Percentiles rank a stretch among this genome's conserved stretches.
These are phyloP conservation scores for Sarcophaga variegata DNA, from an alignment of 2,888 invertebrate species.

Conservation along the genomic window DNA sequence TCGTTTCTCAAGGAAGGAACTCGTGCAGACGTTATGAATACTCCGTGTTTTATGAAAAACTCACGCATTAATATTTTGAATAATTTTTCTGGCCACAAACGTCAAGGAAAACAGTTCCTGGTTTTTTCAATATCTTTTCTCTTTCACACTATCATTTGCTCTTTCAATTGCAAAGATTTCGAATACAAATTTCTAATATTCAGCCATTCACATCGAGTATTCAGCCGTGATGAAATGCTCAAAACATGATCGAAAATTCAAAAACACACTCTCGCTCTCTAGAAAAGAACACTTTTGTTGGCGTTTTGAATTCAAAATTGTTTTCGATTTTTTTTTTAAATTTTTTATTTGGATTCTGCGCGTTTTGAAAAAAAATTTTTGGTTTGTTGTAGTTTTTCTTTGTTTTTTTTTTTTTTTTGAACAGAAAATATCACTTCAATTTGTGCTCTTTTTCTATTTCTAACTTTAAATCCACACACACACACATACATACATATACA, in stretches of 20 bases:
- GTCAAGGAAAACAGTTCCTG: constrained; percentile 55
- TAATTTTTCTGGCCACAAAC: constrained; percentile 36
- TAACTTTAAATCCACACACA: constrained; percentile 26
- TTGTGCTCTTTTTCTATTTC: constrained; percentile 55
- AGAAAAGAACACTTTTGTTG: not conserved
- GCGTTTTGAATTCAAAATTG: constrained; percentile 24
- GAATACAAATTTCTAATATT: constrained; percentile 19
- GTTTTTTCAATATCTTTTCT: constrained; percentile 46
- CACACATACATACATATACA: not conserved
- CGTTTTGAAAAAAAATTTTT: not conserved
- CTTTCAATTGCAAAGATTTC: not conserved
- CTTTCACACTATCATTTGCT: not conserved
- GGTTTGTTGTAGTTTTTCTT: not conserved
- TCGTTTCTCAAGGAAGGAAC: constrained; percentile 24
- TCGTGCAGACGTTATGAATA: constrained; percentile 65
- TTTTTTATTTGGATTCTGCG: constrained; percentile 60
- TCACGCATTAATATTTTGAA: constrained; percentile 61
- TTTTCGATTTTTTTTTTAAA: not conserved
- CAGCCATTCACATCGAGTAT: constrained; percentile 29
- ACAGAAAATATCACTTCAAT: constrained; percentile 14
- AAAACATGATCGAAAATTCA: constrained; percentile 4
- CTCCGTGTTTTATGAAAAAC: constrained; percentile 68
- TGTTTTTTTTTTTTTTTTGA: not conserved
- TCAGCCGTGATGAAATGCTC: constrained; percentile 43
- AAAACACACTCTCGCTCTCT: constrained; percentile 1